Evolutionary conservation across 1,140 invertebrate species (phyloP).

Genomic region (Eriosoma lanigerum): DNA sequence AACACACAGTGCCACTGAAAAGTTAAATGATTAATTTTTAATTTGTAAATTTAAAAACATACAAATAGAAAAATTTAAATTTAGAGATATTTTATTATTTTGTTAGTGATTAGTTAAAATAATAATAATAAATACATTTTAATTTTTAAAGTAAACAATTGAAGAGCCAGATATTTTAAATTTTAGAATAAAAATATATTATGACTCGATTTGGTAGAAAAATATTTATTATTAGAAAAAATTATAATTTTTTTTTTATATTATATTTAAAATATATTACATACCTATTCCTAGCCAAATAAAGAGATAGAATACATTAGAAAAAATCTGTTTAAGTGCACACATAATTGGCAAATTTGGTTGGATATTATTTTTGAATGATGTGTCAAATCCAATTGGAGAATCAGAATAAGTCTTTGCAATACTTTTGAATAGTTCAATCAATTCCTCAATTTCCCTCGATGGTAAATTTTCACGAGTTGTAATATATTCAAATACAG

Average conservation of each 20-base stretch:
- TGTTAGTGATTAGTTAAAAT: no score
- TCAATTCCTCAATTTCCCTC: conserved; percentile 33
- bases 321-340: conserved; percentile 43
- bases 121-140: no score
- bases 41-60: not conserved
- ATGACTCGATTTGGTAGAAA: no score
- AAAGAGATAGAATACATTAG: conserved; percentile 27
- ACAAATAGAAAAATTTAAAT: no score
- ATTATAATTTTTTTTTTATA: not conserved
- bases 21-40: not conserved
- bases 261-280: not conserved
- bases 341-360: conserved; percentile 33
- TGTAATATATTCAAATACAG: conserved; percentile 39
- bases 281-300: conserved; percentile 43
- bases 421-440: conserved; percentile 45
- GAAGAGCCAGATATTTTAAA: no score
- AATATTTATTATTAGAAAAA: no score
- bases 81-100: no score
- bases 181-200: no score
- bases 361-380: conserved; percentile 21
- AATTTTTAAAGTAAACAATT: no score
- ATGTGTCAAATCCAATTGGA: conserved; percentile 28
- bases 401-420: conserved; percentile 42
- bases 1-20: conserved; percentile 11
- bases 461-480: conserved; percentile 31